phyloP scores from a whole-genome alignment of 2,113 vertebrate species.

The Eonycteris spelaea region DNA sequence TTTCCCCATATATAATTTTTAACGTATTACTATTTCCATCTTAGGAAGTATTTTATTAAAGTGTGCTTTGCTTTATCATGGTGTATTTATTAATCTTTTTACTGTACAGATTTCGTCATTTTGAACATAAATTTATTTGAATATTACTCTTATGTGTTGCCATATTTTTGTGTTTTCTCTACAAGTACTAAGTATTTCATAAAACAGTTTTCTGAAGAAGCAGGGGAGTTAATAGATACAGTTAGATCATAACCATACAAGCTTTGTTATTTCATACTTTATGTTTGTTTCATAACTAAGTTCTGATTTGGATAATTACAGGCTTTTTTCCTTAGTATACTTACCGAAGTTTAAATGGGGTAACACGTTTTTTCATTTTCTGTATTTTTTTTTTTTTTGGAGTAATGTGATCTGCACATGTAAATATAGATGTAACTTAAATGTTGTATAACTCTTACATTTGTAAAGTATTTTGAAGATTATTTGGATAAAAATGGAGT shows the following conservation, averaged over 20 bases:
- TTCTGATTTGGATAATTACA: neutral
- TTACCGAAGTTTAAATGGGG: conserved; percentile 33
- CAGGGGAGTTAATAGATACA: neutral
- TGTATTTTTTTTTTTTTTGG: neutral
- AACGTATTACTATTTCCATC: neutral
- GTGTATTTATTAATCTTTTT: neutral
- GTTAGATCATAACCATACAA: neutral
- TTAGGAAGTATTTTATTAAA: conserved; percentile 26
- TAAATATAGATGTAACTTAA: neutral
- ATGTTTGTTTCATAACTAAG: neutral
- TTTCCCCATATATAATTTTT: neutral
- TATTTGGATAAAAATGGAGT: conserved; percentile 37
- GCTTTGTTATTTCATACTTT: neutral
- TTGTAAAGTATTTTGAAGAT: conserved; percentile 53
- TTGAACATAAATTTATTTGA: neutral
- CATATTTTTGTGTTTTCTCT: neutral
- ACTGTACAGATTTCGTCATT: neutral
- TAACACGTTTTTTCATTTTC: conserved; percentile 34
- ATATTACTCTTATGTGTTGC: neutral
- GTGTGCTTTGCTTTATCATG: neutral
- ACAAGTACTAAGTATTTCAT: neutral
- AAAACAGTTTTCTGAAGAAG: conserved; percentile 2
- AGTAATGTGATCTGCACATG: neutral
- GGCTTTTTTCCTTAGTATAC: neutral
- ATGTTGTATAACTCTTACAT: conserved; percentile 1